Evolutionary conservation across 2,113 vertebrate genomes (phyloP).

Genomic region (Tamias sibiricus): DNA sequence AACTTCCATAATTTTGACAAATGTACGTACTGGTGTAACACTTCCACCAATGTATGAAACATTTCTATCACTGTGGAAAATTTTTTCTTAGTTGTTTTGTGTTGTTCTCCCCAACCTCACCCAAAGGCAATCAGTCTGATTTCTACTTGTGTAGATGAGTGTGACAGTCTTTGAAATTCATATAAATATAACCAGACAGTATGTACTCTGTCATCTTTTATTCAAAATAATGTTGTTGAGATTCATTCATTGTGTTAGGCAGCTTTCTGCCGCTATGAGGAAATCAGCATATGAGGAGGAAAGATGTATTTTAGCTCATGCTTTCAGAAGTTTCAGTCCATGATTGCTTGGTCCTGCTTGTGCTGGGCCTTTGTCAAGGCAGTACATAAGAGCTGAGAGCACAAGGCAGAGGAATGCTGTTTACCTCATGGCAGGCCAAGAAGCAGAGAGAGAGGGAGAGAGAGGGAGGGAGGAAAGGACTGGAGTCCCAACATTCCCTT

Average conservation of each 20-base stretch:
- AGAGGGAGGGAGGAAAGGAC: no score
- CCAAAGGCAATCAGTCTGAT: not conserved
- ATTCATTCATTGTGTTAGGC: not conserved
- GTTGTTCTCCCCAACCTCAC: not conserved
- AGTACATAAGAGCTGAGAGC: not conserved
- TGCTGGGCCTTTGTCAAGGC: not conserved
- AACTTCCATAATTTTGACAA: not conserved
- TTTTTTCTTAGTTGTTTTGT: not conserved
- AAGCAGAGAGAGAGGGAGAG: no score
- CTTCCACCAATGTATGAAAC: not conserved
- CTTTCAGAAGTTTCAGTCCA: not conserved
- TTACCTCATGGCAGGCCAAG: no score
- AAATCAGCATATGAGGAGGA: not conserved
- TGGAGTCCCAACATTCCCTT: no score
- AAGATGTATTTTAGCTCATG: not conserved
- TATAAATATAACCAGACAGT: not conserved
- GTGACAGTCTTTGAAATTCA: not conserved
- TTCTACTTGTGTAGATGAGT: not conserved
- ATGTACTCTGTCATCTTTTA: not conserved
- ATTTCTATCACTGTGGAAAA: not conserved
- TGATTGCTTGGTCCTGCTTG: not conserved
- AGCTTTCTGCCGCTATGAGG: not conserved
- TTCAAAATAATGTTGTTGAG: not conserved
- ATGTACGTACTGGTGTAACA: not conserved
- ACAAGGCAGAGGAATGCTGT: no score